phyloP scores from a whole-genome alignment of 2,113 vertebrate genomes.

The Emydocephalus ijimae region DNA sequence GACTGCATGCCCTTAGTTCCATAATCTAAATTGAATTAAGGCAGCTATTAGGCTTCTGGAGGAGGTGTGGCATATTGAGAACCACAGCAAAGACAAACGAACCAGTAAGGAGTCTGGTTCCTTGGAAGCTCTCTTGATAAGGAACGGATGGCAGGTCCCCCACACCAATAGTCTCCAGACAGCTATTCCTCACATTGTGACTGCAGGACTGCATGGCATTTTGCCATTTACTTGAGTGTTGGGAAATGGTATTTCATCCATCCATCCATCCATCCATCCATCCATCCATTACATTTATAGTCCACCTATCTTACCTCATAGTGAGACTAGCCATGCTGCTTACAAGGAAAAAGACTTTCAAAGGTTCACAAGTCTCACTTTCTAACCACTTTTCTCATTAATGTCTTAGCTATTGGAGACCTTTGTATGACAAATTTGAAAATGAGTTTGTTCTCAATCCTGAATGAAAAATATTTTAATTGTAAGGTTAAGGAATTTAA shows the following conservation, averaged over 20 bases:
- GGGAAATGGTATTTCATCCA: neutral
- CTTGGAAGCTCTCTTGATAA: neutral
- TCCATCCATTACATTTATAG: neutral
- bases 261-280: neutral
- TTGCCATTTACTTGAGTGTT: neutral
- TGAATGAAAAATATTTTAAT: neutral
- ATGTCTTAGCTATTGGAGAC: neutral
- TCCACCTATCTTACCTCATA: neutral
- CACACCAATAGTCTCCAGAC: neutral
- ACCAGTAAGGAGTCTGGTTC: neutral
- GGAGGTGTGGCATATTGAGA: neutral
- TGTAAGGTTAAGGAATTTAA: neutral
- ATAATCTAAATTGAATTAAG: neutral
- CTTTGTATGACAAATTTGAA: neutral
- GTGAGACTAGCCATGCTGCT: neutral
- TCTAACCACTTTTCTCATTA: neutral
- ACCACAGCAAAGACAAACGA: neutral
- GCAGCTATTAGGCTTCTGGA: neutral
- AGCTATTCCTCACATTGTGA: neutral
- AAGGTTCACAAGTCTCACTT: neutral
- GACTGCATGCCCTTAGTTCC: neutral
- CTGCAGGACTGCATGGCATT: neutral
- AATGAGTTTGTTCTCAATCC: neutral
- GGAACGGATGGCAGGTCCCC: neutral
- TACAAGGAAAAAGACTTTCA: neutral